Percentiles rank a stretch among this genome's conserved stretches.
These are phyloP conservation scores for Helostoma temminkii DNA, from an alignment of 2,797 vertebrate species.

Conservation along the genomic window DNA sequence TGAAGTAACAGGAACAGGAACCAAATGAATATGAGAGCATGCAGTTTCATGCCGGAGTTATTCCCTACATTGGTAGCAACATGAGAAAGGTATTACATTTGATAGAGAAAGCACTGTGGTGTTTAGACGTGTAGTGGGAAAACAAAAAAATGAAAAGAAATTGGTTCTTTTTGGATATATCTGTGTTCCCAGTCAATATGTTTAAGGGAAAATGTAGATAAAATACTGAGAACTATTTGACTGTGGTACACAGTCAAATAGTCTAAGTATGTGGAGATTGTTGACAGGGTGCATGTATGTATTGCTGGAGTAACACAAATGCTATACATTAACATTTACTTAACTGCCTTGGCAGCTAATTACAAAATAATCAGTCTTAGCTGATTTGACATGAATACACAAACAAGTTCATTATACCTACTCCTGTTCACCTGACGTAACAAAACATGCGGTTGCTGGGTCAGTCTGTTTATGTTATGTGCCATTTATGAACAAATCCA, in stretches of 20 bases:
- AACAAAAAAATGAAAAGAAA: constrained; percentile 22
- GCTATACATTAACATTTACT: not conserved
- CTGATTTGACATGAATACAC: not conserved
- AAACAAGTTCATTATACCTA: not conserved
- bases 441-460: not conserved
- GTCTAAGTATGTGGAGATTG: not conserved
- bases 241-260: not conserved
- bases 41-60: constrained; percentile 50
- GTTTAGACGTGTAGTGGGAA: constrained; percentile 38
- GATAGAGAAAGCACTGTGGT: constrained; percentile 12
- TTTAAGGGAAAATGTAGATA: not conserved
- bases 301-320: not conserved
- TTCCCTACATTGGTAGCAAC: constrained; percentile 33
- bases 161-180: constrained; percentile 4
- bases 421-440: not conserved
- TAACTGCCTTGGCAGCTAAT: not conserved
- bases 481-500: not conserved
- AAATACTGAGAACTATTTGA: not conserved
- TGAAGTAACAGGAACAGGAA: constrained; percentile 61
- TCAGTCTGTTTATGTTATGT: not conserved
- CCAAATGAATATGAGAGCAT: constrained; percentile 55
- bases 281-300: not conserved
- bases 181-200: not conserved
- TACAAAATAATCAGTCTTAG: not conserved
- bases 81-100: constrained; percentile 29